Conservation (phyloP, 2,113 vertebrate species). For the Argyrosomus japonicus region DNA sequence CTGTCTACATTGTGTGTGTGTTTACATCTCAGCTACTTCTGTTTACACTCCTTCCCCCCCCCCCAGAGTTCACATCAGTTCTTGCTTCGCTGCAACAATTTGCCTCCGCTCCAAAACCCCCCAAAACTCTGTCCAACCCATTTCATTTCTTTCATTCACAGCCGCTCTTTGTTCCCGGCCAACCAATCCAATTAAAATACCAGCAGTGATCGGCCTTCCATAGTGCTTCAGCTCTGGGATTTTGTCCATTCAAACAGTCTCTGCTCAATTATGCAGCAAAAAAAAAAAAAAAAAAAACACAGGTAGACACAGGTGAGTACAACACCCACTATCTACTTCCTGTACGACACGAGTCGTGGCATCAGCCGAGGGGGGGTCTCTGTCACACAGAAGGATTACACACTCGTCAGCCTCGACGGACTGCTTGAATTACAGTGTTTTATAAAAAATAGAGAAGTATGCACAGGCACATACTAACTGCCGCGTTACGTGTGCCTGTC, state of each 20-base stretch:
- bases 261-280: neutral
- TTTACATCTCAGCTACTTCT: slow-evolving; percentile 12
- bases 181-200: slow-evolving; percentile 19
- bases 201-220: neutral
- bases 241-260: slow-evolving; percentile 35
- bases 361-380: slow-evolving; percentile 30
- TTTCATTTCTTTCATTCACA: slow-evolving; percentile 32
- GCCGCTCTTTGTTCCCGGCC: slow-evolving; percentile 1
- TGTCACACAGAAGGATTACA: slow-evolving; percentile 32
- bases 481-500: slow-evolving; percentile 41
- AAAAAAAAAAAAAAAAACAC: neutral
- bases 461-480: slow-evolving; percentile 38
- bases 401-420: slow-evolving; percentile 40
- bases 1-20: neutral
- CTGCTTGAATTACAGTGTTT: slow-evolving; percentile 51
- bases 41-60: neutral
- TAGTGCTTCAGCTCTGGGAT: slow-evolving; percentile 32
- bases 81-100: neutral
- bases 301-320: slow-evolving; percentile 11
- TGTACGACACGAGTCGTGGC: slow-evolving; percentile 15
- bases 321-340: slow-evolving; percentile 25
- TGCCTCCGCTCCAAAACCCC: neutral
- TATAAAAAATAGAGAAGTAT: slow-evolving; percentile 57
- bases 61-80: neutral
- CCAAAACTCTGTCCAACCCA: neutral